Evolutionary conservation across 2,113 vertebrate species (phyloP).

Genomic region (Cephalopterus ornatus): DNA sequence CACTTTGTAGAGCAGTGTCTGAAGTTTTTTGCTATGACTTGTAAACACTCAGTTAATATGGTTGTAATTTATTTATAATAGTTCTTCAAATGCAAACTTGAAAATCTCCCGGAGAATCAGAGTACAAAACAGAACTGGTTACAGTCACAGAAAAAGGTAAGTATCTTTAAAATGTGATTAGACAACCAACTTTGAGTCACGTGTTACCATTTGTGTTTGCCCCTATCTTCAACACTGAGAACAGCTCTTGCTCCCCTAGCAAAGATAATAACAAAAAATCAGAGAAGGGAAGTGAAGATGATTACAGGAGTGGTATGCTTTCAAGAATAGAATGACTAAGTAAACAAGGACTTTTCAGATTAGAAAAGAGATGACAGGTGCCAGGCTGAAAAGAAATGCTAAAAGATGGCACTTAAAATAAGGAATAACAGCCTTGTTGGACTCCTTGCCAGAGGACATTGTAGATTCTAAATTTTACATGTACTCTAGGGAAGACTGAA

Average conservation of each 20-base stretch:
- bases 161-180: background rate
- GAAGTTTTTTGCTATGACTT: background rate
- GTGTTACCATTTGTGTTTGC: background rate
- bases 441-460: slow-evolving; percentile 7
- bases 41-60: background rate
- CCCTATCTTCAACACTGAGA: background rate
- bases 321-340: background rate
- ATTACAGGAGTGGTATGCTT: background rate
- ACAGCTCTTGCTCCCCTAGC: background rate
- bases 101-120: background rate
- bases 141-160: background rate
- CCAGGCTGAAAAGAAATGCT: background rate
- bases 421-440: background rate
- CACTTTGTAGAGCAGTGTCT: background rate
- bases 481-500: background rate
- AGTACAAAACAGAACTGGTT: background rate
- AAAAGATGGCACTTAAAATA: background rate
- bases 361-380: background rate
- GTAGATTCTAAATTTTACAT: slow-evolving; percentile 38
- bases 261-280: background rate
- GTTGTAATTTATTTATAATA: slow-evolving; percentile 15
- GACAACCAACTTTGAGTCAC: background rate
- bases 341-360: background rate
- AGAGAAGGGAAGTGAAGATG: background rate
- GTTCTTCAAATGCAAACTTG: slow-evolving; percentile 2